phyloP scores from a whole-genome alignment of 2,797 vertebrate genomes.

The Muraenolepis orangiensis region DNA sequence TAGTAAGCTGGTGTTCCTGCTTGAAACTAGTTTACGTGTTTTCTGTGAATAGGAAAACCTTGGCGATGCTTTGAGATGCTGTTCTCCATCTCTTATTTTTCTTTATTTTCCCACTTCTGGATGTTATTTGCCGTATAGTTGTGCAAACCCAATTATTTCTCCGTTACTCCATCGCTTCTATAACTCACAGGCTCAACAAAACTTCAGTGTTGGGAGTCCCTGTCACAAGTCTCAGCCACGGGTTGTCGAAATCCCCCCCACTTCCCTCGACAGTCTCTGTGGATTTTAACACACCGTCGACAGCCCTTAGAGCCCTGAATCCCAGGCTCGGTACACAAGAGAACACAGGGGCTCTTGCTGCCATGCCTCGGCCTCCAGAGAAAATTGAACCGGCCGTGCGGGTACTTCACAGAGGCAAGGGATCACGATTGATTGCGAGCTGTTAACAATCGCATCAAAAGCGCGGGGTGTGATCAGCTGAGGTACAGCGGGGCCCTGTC shows the following conservation, averaged over 20 bases:
- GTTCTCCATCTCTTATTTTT: background rate
- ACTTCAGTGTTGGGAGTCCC: slow-evolving; percentile 9
- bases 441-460: slow-evolving; percentile 56
- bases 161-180: background rate
- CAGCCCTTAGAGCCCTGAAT: slow-evolving; percentile 28
- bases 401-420: slow-evolving; percentile 31
- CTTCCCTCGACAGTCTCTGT: slow-evolving; percentile 20
- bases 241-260: slow-evolving; percentile 1
- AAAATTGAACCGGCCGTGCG: slow-evolving; percentile 35
- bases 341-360: slow-evolving; percentile 34
- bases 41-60: background rate
- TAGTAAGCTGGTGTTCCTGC: background rate
- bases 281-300: slow-evolving; percentile 33
- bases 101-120: background rate
- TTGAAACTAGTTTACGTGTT: background rate
- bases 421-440: slow-evolving; percentile 53
- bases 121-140: background rate
- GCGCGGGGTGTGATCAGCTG: slow-evolving; percentile 46
- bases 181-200: slow-evolving; percentile 18
- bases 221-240: background rate
- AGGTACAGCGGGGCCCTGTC: slow-evolving; percentile 23
- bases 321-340: slow-evolving; percentile 19
- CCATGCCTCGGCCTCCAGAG: slow-evolving; percentile 23
- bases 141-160: background rate
- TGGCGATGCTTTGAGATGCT: background rate